These are phyloP conservation scores for Caloenas nicobarica DNA, from an alignment of 2,113 vertebrate genomes.

Conservation along the genomic window DNA sequence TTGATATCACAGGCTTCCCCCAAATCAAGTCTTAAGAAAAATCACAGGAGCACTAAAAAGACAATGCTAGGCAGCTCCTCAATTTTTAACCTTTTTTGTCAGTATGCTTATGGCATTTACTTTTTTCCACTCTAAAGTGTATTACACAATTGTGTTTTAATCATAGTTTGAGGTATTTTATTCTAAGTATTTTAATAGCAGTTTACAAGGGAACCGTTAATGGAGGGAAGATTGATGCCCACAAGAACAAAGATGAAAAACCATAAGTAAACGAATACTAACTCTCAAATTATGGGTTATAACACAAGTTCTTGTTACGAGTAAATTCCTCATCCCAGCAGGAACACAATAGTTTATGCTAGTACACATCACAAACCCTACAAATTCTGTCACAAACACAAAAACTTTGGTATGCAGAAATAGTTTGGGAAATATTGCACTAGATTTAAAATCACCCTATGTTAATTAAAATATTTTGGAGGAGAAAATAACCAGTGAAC, in stretches of 20 bases:
- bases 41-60: neutral
- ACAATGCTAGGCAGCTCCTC: neutral
- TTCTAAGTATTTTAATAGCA: neutral
- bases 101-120: neutral
- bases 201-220: neutral
- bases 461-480: neutral
- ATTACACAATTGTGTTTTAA: neutral
- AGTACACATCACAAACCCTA: neutral
- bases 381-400: neutral
- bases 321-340: neutral
- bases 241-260: neutral
- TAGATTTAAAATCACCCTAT: neutral
- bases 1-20: neutral
- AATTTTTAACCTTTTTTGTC: neutral
- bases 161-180: neutral
- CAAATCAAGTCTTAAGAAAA: neutral
- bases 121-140: neutral
- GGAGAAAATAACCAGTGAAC: neutral
- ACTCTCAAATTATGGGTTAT: neutral
- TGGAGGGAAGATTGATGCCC: neutral
- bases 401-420: neutral
- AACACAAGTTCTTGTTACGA: neutral
- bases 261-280: neutral
- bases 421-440: neutral
- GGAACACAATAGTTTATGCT: neutral